phyloP scores from a whole-genome alignment of 1,140 invertebrate genomes.

The Pteromalus puparum region DNA sequence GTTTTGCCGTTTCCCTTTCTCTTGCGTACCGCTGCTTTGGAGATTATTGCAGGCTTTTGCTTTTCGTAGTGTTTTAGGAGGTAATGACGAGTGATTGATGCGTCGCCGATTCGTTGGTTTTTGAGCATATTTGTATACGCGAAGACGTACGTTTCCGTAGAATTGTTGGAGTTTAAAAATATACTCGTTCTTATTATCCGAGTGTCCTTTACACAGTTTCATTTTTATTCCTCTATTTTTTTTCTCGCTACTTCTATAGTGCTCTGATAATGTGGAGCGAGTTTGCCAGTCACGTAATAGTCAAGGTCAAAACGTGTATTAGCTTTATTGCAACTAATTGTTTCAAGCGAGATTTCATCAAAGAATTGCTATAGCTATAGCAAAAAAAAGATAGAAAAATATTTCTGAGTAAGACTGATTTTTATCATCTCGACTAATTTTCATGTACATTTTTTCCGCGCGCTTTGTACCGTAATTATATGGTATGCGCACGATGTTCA shows the following conservation, averaged over 20 bases:
- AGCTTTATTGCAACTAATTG: slow-evolving; percentile 25
- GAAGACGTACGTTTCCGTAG: neutral
- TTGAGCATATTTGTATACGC: neutral
- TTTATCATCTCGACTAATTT: neutral
- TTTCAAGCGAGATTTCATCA: slow-evolving; percentile 25
- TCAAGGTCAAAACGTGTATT: too few species aligned
- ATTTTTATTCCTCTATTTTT: neutral
- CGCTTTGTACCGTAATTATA: neutral
- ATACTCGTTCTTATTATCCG: neutral
- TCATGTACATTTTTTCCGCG: neutral
- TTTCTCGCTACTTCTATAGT: neutral
- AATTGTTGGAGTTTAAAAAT: neutral
- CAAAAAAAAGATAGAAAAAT: neutral
- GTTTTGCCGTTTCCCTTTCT: neutral
- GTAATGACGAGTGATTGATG: neutral
- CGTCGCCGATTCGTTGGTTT: neutral
- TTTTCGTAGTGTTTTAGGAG: neutral
- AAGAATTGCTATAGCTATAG: neutral
- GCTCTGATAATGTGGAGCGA: neutral
- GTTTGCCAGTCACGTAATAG: neutral
- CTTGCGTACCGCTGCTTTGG: neutral
- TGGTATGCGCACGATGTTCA: neutral
- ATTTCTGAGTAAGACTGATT: neutral
- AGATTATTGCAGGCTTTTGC: neutral
- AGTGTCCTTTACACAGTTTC: neutral